Base-by-base conservation (phyloP, 1,140 invertebrate genomes). In the Listronotus oregonensis region DNA sequence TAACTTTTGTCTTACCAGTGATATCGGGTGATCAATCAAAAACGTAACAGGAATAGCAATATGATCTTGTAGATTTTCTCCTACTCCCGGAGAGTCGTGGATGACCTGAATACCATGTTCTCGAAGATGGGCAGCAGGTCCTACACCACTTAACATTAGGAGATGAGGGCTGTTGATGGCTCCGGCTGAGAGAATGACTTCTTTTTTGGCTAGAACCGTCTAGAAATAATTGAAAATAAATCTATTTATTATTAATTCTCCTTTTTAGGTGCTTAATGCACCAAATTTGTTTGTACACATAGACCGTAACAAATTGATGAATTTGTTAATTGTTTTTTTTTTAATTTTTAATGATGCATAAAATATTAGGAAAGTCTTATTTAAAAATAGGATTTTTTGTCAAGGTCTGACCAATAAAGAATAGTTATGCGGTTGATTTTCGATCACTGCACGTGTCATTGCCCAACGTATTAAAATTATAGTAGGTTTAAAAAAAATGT, bases 81-180 rank as follows among this genome's bases (percentile, higher is more conserved):
- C 92, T n/a, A 87, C 86, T 0, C 89, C 89, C 0, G 89, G 90
- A 12, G 89, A 83, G 77, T 93, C 86, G 12, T 88, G 82, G 1
- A 91, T 83, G 18, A 90, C 83, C 0, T 82, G 81, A 5, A 92
- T 85, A 0, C 86, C 86, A 1, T 89, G 79, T 55, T 90, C 81
- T 60, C 83, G 57, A 1, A 96, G 78, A 75, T 95, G 91, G 14
- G 85, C 73, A 11, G 74, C 80, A 0, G 92, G 90, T 14, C 93
- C 94, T 0, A 95, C 80, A 0, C 94, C 94, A 15, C 91, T 94
- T 0, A 95, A 80, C 90, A 96, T 91, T 34, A 96, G 81, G 0
- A 96, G 71, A 68, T 94, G 91, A 0, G 92, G 92, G 0, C 86
- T 85, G 15, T 86, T 90, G 27, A 94, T 86, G 0, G 90, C 86